Percentiles rank a stretch among this genome's conserved stretches.
Conservation (phyloP, 2,888 invertebrate species). For the Catocala sponsa region DNA sequence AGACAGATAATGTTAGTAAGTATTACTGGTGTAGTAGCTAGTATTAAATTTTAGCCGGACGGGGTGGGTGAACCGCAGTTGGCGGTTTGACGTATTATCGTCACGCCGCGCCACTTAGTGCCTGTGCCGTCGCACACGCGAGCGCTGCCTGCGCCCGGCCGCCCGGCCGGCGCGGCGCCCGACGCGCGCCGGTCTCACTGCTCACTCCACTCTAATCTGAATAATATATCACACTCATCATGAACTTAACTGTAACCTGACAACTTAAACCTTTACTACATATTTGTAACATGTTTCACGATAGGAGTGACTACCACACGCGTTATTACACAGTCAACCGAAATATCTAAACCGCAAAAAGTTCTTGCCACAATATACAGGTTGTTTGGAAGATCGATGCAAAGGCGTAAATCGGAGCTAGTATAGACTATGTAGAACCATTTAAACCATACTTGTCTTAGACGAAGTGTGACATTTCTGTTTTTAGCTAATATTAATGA, state of each 20-base stretch:
- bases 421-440: too few relatives aligned
- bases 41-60: constrained; percentile 68
- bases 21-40: constrained; percentile 44
- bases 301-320: constrained; percentile 40
- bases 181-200: too few relatives aligned
- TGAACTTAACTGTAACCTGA: constrained; percentile 43
- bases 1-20: constrained; percentile 28
- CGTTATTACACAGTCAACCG: constrained; percentile 37
- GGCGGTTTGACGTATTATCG: constrained; percentile 79
- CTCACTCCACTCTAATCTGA: neutral
- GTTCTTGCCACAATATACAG: constrained; percentile 45
- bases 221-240: constrained; percentile 40
- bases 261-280: constrained; percentile 43
- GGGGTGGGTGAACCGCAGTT: constrained; percentile 64
- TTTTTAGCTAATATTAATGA: too few relatives aligned
- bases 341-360: constrained; percentile 50
- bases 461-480: too few relatives aligned
- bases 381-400: too few relatives aligned
- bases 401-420: too few relatives aligned
- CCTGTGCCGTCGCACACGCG: constrained; percentile 52
- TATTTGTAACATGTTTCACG: constrained; percentile 43
- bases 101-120: constrained; percentile 72
- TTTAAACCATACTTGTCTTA: too few relatives aligned
- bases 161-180: too few relatives aligned
- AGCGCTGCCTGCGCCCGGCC: constrained; percentile 24